Evolutionary conservation across 2,888 invertebrate species (phyloP), one percentile per base, ranked within the genome.

Genomic region (Chloroclysta siterata): DNA sequence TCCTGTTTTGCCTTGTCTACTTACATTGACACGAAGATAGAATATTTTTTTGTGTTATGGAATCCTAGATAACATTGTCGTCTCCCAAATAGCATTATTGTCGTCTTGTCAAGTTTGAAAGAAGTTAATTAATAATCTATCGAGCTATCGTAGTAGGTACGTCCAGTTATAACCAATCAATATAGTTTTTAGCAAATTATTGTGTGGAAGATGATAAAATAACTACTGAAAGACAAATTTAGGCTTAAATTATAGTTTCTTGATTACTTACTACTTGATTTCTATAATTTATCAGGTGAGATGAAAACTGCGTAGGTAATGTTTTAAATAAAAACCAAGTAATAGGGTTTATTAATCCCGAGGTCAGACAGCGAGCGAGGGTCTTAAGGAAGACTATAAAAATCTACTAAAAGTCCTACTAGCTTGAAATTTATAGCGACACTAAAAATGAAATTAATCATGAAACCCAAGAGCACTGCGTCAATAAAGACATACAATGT

Each of bases 391-490:
- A 72, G 70, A 78, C 76, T 80, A 78, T 84, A 83, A 84, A 84
- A 81, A 75, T 48, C 72, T 75, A 82, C 72, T 82, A 80, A 84
- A 84, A 81, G 70, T 74, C 73, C 78, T 77, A 78, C 81, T 77
- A 76, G 74, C 69, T 65, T 61, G 74, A 69, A 77, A 79, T 83
- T 85, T 85, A 87, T 77, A 74, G 71, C 79, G 69, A 73, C 76
- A 73, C 78, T 82, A 84, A 84, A 80, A 74, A 73, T 77, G 71
- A 80, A 80, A 81, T 82, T 84, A 85, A 85, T 79, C 83, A 80
- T 73, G 71, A 60, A 72, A 67, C 72, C 60, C 72, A 69, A 71
- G 72, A 71, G 65, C 72, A 64, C 47, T 60, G 63, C 67, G 69
- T 65, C 73, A 71, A 60, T 55, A 41, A 50, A 61, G 58, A 48